Base-by-base conservation (phyloP, 1,140 invertebrate genomes). In the Caenorhabditis brenneri region DNA sequence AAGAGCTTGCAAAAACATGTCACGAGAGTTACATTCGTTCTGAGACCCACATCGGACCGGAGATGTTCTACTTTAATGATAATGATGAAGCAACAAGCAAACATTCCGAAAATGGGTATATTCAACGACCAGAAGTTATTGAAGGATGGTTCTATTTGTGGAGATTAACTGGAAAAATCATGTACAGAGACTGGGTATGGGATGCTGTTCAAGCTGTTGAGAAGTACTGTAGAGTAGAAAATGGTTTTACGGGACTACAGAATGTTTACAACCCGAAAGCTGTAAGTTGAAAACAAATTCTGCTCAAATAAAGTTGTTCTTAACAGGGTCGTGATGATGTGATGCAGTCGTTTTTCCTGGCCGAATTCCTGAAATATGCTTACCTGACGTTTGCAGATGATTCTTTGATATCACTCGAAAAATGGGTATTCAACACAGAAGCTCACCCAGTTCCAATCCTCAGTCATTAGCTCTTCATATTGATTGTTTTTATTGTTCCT, bases 401-500 rank as follows among this genome's bases (percentile, higher is more conserved):
- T 91, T 94, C 94, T 81, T 92, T 97, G 58, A 93, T 99, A 86
- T 94, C 95, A 7, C 92, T 99, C 49, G 95, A 99, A 91, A 94
- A 97, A 88, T 99, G 97, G 97, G 96, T 99, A 5, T 96, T 98
- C 92, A 99, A 99, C 91, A 98, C 97, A 0, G 97, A 99, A 92
- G 97, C 96, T 24, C 97, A 99, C 92, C 95, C 97, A n/a, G 92
- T 99, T 84, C 88, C 88, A 1, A 80, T 88, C 55, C 36, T 74
- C 19, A 74, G n/a, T 74, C 33, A 74, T 74, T 74, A 74, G n/a
- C 9, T 19, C 42, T 74, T 74, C 27, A 74, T 74, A 36, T 19
- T 27, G 19, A 15, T 74, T 74, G 12, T 74, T 39, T 74, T 74
- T 33, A 16, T 55, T 55, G 24, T 55, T 55, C 15, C 0, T 22